phyloP scores from a whole-genome alignment of 2,888 invertebrate species.

The Apomyelois bistriatella region DNA sequence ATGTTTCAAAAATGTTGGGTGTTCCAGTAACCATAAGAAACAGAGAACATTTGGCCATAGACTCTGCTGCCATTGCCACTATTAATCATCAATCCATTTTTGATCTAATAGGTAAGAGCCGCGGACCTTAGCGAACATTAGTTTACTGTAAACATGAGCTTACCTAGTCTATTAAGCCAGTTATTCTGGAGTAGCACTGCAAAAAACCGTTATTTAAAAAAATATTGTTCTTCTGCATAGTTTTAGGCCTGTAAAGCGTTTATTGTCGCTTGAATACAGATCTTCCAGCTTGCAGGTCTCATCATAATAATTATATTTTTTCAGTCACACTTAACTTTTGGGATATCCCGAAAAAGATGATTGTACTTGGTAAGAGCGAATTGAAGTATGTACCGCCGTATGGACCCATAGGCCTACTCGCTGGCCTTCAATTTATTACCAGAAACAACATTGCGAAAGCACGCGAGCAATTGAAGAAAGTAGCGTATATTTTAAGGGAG shows the following conservation, averaged over 20 bases:
- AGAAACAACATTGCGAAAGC: conserved; percentile 59
- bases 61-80: conserved; percentile 72
- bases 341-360: conserved; percentile 64
- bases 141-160: no score
- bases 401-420: conserved; percentile 75
- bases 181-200: no score
- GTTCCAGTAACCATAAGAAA: conserved; percentile 24
- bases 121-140: no score
- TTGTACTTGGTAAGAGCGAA: conserved; percentile 77
- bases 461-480: conserved; percentile 44
- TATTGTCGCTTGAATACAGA: no score
- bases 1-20: background rate
- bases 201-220: no score
- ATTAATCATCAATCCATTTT: conserved; percentile 81
- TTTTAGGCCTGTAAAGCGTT: no score
- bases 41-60: conserved; percentile 48
- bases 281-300: no score
- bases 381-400: conserved; percentile 77
- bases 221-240: no score
- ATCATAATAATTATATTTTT: no score
- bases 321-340: conserved; percentile 75
- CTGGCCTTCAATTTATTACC: conserved; percentile 79
- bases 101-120: conserved; percentile 61
- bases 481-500: conserved; percentile 41
- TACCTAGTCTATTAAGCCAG: no score